phyloP scores from a whole-genome alignment of 2,888 invertebrate genomes.

The Lepetodrilus schrolli region DNA sequence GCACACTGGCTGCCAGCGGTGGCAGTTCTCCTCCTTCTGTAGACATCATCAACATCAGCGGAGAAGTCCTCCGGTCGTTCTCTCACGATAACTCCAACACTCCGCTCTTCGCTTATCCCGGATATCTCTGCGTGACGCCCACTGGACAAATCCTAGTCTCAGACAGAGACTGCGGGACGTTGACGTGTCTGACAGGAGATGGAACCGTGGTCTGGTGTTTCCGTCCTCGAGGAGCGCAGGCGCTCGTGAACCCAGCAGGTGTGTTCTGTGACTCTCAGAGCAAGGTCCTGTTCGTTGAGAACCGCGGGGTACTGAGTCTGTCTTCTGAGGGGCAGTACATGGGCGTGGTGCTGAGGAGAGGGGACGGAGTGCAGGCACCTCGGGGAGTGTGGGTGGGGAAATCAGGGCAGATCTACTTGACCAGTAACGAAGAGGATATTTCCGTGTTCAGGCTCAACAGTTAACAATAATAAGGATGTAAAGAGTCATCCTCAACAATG shows the following conservation, averaged over 20 bases:
- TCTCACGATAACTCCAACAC: constrained; percentile 23
- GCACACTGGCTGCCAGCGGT: constrained; percentile 39
- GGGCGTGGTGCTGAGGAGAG: constrained; percentile 24
- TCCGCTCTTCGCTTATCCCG: constrained; percentile 37
- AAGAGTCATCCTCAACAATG: no score
- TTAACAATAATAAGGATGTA: no score
- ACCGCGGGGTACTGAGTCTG: constrained; percentile 34
- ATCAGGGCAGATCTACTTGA: constrained; percentile 35
- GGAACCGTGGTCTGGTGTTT: constrained; percentile 31
- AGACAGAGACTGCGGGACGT: constrained; percentile 31
- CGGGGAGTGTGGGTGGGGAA: constrained; percentile 33
- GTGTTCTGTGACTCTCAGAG: constrained; percentile 31
- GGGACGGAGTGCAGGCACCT: constrained; percentile 36
- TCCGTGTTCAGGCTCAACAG: constrained; percentile 27
- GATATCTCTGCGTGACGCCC: constrained; percentile 33
- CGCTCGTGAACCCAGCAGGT: constrained; percentile 36
- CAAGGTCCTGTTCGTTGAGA: constrained; percentile 35
- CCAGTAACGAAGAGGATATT: constrained; percentile 28
- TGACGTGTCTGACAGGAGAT: constrained; percentile 28
- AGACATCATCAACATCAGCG: constrained; percentile 40
- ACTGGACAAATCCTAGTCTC: constrained; percentile 34
- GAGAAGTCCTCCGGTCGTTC: constrained; percentile 40
- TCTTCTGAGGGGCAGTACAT: constrained; percentile 30
- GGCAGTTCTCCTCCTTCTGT: constrained; percentile 38
- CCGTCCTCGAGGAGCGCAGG: constrained; percentile 24